Base-by-base conservation (phyloP, 2,888 invertebrate species). In the Eudemis profundana region DNA sequence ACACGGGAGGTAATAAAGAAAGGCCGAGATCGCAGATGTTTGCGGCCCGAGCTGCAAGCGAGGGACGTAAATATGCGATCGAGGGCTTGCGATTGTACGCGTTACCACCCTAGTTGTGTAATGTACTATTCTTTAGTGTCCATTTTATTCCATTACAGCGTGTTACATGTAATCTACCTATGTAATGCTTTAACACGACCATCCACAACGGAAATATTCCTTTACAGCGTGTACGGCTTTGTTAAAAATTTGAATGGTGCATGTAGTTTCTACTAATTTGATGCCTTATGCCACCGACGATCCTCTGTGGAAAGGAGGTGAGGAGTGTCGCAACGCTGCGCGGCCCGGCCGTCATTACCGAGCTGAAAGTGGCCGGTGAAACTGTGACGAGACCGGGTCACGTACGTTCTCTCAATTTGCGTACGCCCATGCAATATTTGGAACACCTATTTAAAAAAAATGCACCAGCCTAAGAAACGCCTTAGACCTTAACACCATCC, bases 351-450 rank as follows among this genome's bases (percentile, higher is more conserved):
- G 79, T 77, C 80, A 78, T 84, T 84, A 82, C 80, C 82, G 77
- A 82, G 75, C 82, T 84, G 84, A 87, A 87, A 86, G 83, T 85
- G 79, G 83, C 78, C 81, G 84, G 81, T 81, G 80, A 84, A 87
- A 84, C 81, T 82, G 81, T 83, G 79, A 82, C 82, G 80, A 81
- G 83, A 86, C 77, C 80, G 74, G 81, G 83, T 84, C 83, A 83
- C 79, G 77, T 82, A 81, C 79, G 77, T 82, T 83, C 79, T 79
- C 78, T 80, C 71, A 76, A 79, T 81, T 81, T 74, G 75, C 73
- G 63, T 76, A 71, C 75, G 76, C 74, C 69, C 69, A 62, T 66
- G 50, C 50, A 66, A 69, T 72, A 72, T 76, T 76, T 68, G 69
- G 61, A 68, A 74, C 74, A 63, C 68, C 71, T 75, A 75, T 76